Conservation (phyloP, 2,797 vertebrate species). For the Erpetoichthys calabaricus region DNA sequence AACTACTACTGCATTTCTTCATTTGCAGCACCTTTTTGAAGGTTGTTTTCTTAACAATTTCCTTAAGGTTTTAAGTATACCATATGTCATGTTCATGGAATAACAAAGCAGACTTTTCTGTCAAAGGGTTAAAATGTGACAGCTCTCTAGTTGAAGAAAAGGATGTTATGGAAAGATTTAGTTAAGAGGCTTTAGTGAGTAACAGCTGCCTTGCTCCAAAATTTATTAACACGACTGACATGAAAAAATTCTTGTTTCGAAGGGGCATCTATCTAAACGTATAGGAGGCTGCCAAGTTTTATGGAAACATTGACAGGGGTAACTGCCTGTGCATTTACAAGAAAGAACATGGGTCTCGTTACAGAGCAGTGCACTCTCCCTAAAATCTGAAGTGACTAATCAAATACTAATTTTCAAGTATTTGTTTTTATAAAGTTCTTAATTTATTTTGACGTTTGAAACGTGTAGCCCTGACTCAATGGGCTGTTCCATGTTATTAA, state of each 20-base stretch:
- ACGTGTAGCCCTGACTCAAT: no score
- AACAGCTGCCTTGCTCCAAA: slow-evolving; percentile 8
- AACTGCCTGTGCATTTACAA: slow-evolving; percentile 1
- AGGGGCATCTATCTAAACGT: neutral
- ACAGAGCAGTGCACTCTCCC: neutral
- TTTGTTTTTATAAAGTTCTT: neutral
- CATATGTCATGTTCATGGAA: no score
- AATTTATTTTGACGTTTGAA: neutral
- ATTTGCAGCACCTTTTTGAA: no score
- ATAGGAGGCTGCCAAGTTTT: slow-evolving; percentile 3
- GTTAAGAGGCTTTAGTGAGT: slow-evolving; percentile 12
- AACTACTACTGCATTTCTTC: no score
- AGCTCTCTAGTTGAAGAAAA: neutral
- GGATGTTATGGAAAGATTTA: slow-evolving; percentile 6
- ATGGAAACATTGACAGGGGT: slow-evolving; percentile 5
- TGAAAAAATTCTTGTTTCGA: neutral
- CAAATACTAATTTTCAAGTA: neutral
- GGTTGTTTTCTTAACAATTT: no score
- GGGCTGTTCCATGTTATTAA: no score
- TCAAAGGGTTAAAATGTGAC: no score
- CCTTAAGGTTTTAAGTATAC: no score
- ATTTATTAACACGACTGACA: slow-evolving; percentile 9
- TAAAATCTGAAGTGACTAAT: slow-evolving; percentile 1
- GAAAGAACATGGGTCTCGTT: neutral
- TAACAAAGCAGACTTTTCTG: no score